Base-by-base conservation (phyloP, 2,888 invertebrate genomes). In the Tipula lateralis region DNA sequence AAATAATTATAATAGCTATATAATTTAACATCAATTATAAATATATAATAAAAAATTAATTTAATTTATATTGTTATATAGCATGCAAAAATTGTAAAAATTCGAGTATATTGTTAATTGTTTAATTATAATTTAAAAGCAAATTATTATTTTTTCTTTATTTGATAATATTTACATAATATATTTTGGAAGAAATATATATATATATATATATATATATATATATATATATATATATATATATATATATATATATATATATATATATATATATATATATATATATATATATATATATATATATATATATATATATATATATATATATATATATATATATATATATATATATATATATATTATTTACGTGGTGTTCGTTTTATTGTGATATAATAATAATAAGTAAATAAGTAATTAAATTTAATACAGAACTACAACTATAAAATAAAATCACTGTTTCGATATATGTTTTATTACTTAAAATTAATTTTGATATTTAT, bases 21-120 rank as follows among this genome's bases (percentile, higher is more conserved):
- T 66, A 66, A 66, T 66, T 66, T 66, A 66, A 66, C 66, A 66
- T 66, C 66, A 66, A 66, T 66, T 24, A 66, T 66, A 66, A 66
- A 66, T 66, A 66, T 66, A 66, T 66, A 66, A 66, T 66, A 66
- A 66, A 66, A 66, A 66, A 66, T 19, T 66, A 24, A 66, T 24
- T 66, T 66, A 66, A 66, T 24, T 44, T 66, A 66, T 66, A 66
- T 66, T 66, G 19, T 66, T 66, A 24, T 3, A 19, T 66, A 66
- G 66, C 66, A 66, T 66, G 66, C 66, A 66, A 66, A 66, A 24
- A 66, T 66, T 19, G 66, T 24, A 66, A 66, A 50, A 66, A 66
- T 66, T 66, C 24, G 66, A 66, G 24, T 66, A 66, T 66, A 66
- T 66, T 66, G 66, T 66, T 44, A 44, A 44, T n/a, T 44, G 5